Evolutionary conservation across 1,140 invertebrate species (phyloP).

Genomic region (Trichonephila clavipes): DNA sequence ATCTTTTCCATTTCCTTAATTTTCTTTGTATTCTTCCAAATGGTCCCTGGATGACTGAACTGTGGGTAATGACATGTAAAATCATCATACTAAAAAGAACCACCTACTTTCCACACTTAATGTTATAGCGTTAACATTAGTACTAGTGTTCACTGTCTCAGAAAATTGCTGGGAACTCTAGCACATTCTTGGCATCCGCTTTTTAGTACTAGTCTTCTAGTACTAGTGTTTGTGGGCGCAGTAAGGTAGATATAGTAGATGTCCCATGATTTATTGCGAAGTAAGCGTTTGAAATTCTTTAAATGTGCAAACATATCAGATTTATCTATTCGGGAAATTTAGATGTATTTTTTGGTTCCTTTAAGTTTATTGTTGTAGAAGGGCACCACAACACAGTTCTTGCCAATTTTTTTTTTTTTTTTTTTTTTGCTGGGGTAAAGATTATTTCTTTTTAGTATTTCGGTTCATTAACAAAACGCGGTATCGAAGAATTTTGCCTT

Average conservation of each 20-base stretch:
- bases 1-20: slow-evolving; percentile 53
- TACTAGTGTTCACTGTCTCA: not conserved
- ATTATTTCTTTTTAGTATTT: slow-evolving; percentile 3
- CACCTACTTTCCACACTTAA: not conserved
- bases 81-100: slow-evolving; percentile 15
- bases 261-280: not conserved
- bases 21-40: slow-evolving; percentile 63
- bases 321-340: not conserved
- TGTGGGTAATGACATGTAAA: slow-evolving; percentile 64
- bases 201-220: not conserved
- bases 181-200: not conserved
- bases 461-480: slow-evolving; percentile 62
- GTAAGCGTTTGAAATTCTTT: not conserved
- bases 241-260: not conserved
- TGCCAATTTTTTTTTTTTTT: not conserved
- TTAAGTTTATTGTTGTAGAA: not conserved
- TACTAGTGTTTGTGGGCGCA: not conserved
- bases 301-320: not conserved
- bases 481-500: slow-evolving; percentile 66
- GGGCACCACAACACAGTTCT: not conserved
- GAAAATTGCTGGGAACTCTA: slow-evolving; percentile 23
- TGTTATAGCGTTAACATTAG: not conserved
- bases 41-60: slow-evolving; percentile 50
- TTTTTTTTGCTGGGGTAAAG: not conserved
- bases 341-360: slow-evolving; percentile 37